phyloP scores from a whole-genome alignment of 2,888 invertebrate genomes.

The Caenorhabditis japonica region DNA sequence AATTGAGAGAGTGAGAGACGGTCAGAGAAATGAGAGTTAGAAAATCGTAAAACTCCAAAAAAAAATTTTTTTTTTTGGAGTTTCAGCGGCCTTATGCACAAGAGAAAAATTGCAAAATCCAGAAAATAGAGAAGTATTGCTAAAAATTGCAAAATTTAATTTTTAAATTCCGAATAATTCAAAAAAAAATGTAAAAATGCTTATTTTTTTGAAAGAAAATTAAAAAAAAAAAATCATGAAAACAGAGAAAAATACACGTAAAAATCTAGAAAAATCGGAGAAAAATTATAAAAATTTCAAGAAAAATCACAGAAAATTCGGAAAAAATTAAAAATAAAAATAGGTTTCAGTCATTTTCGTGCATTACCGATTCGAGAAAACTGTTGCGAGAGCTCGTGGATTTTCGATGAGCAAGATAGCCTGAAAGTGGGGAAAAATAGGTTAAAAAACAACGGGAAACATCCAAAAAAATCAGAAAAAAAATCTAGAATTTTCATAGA shows the following conservation, averaged over 20 bases:
- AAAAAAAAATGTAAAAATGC: neutral
- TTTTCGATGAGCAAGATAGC: slow-evolving; percentile 29
- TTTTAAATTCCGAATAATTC: neutral
- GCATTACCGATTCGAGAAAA: slow-evolving; percentile 4
- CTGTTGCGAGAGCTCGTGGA: neutral
- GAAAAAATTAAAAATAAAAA: neutral
- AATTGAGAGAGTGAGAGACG: too few species aligned
- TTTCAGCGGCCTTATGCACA: too few species aligned
- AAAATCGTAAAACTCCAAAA: too few species aligned
- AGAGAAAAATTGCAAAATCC: too few species aligned
- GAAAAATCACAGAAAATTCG: slow-evolving; percentile 12
- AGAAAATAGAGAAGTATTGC: too few species aligned
- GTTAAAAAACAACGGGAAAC: neutral
- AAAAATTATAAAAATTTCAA: slow-evolving; percentile 1
- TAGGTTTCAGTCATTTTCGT: neutral
- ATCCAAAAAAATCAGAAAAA: neutral
- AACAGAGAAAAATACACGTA: neutral
- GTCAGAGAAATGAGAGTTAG: too few species aligned
- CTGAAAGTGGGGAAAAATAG: neutral
- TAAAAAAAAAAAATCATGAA: too few species aligned
- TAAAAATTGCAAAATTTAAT: too few species aligned
- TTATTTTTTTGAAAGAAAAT: neutral
- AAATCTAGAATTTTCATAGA: neutral
- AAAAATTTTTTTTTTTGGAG: too few species aligned
- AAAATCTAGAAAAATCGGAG: too few species aligned